These are phyloP conservation scores for Siniperca chuatsi DNA, from an alignment of 2,113 vertebrate genomes.

Conservation along the genomic window DNA sequence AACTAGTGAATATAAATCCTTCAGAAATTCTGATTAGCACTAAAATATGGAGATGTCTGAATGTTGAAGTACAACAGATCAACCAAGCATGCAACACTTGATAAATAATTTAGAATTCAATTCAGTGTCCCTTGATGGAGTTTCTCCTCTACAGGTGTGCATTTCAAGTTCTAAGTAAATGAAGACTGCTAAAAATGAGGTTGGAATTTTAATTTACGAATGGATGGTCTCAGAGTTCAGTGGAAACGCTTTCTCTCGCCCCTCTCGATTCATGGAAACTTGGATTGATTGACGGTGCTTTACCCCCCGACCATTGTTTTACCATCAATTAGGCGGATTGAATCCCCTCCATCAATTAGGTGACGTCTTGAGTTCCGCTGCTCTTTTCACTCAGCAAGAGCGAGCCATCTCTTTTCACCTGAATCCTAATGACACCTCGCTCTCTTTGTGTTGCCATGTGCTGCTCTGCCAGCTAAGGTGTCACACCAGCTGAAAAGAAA, in stretches of 20 bases:
- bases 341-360: conserved; percentile 72
- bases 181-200: conserved; percentile 11
- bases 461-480: conserved; percentile 80
- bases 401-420: conserved; percentile 68
- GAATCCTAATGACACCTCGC: conserved; percentile 67
- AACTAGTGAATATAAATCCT: background rate
- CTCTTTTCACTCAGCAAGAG: conserved; percentile 72
- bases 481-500: conserved; percentile 86
- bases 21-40: background rate
- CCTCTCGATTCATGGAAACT: conserved; percentile 51
- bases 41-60: background rate
- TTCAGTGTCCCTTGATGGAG: conserved; percentile 31
- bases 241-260: conserved; percentile 69
- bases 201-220: conserved; percentile 68
- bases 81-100: background rate
- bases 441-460: conserved; percentile 70
- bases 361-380: conserved; percentile 70
- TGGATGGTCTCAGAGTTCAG: conserved; percentile 62
- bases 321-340: conserved; percentile 76
- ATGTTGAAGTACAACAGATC: background rate
- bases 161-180: conserved; percentile 47
- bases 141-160: conserved; percentile 54
- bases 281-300: conserved; percentile 46
- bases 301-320: conserved; percentile 52
- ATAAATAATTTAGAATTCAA: conserved; percentile 48